Evolutionary conservation across 35 echinoderm and acorn worm genomes (phyloP), one percentile per base, ranked within the genome.

Genomic region (Apostichopus parvimensis): DNA sequence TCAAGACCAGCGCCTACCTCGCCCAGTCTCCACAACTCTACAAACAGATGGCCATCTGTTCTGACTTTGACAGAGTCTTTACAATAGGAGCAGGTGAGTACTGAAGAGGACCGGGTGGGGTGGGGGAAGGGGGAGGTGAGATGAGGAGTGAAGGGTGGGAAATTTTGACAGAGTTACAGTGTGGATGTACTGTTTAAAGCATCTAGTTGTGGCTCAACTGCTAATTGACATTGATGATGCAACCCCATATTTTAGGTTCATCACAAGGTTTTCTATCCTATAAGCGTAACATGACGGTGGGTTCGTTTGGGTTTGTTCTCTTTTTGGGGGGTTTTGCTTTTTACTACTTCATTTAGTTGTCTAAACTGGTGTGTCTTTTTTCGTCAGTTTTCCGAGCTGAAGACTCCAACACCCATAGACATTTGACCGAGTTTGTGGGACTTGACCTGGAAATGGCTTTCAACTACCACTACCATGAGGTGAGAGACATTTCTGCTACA

Each of bases 381-480:
- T 52, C 79, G 45, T 20, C 88, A 98, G 96, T 98, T 22, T 98
- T 98, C 77, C 77, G 96, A n/a, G 96, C 96, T 28, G 96, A 98
- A 66, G 96, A 98, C 90, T 98, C 96, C 90, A 98, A 98, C 82
- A 98, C 96, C 64, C 96, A 98, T 79, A 94, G 96, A 87, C 96
- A 98, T 87, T 70, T 98, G 60, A 92, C 89, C 24, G 96, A 98
- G 77, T 98, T 98, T 92, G 94, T 98, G 1, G 96, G 96, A 62
- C 87, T 98, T 92, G 96, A 98, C 84, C 13, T 95, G 58, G 96
- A 98, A 77, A 98, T 98, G 96, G 96, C 96, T 15, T 95, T 98
- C 57, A 91, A 98, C 62, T 98, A 98, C 87, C 96, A 98, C 65
- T 98, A 98, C 72, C 96, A 98, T 94, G 96, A 98, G 94, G 96